phyloP scores from a whole-genome alignment of 2,888 invertebrate genomes.

The Galeruca laticollis region DNA sequence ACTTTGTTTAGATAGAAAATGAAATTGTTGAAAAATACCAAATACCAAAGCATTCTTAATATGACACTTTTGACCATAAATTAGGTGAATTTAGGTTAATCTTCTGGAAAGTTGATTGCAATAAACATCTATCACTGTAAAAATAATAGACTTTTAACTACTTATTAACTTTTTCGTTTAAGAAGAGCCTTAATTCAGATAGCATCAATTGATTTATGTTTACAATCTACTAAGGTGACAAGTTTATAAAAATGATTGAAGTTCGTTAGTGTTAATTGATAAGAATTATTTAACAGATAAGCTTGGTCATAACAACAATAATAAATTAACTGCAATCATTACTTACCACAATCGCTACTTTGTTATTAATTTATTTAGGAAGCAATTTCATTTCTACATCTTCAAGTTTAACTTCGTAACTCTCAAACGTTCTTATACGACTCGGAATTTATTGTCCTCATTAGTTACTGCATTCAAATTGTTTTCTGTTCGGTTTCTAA shows the following conservation, averaged over 20 bases:
- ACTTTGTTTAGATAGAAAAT: too few species aligned
- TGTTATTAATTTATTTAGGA: conserved; percentile 1
- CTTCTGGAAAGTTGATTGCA: too few species aligned
- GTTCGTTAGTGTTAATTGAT: conserved; percentile 36
- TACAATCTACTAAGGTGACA: conserved; percentile 36
- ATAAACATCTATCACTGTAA: not conserved
- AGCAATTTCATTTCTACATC: not conserved
- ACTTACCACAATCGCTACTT: conserved; percentile 17
- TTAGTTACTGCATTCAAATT: not conserved
- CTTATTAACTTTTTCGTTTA: not conserved
- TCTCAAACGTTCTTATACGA: not conserved
- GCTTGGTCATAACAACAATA: conserved; percentile 22
- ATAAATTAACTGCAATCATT: conserved; percentile 15
- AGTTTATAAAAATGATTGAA: conserved; percentile 43
- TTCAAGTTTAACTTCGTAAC: not conserved
- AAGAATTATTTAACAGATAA: conserved; percentile 36
- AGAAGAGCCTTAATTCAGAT: not conserved
- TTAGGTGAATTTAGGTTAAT: too few species aligned
- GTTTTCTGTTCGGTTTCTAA: too few species aligned
- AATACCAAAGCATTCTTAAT: too few species aligned
- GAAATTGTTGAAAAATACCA: too few species aligned
- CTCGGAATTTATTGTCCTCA: not conserved
- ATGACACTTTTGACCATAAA: too few species aligned
- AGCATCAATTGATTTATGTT: conserved; percentile 11
- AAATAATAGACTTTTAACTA: not conserved